Conservation (phyloP, 1,140 invertebrate species). For the Heliothis subflexa region DNA sequence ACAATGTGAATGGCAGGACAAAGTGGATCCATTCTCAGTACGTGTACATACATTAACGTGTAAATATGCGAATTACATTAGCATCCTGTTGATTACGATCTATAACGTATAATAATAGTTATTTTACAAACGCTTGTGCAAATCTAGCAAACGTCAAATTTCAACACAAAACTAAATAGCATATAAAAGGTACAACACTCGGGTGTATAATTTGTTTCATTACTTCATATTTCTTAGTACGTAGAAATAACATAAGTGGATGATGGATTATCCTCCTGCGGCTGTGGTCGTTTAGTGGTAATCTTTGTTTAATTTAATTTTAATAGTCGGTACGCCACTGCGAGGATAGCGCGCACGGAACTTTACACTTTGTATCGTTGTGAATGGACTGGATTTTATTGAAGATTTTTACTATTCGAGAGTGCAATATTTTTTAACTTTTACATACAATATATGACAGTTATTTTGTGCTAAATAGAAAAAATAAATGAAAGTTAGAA, state of each 20-base stretch:
- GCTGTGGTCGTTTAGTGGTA: conserved; percentile 56
- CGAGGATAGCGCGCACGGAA: conserved; percentile 37
- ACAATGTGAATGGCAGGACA: background rate
- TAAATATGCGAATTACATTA: conserved; percentile 38
- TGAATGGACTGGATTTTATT: background rate
- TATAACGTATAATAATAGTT: conserved; percentile 22
- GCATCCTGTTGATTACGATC: conserved; percentile 22
- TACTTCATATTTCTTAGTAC: conserved; percentile 57
- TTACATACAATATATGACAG: background rate
- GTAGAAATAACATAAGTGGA: conserved; percentile 52
- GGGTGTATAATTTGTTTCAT: conserved; percentile 59
- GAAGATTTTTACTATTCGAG: background rate
- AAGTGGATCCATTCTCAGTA: conserved; percentile 6
- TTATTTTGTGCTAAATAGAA: too few species aligned
- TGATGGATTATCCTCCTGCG: conserved; percentile 54
- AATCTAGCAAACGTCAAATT: conserved; percentile 44
- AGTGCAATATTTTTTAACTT: background rate
- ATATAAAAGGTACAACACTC: conserved; percentile 45
- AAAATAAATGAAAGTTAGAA: too few species aligned
- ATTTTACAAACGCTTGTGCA: conserved; percentile 35
- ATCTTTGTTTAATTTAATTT: conserved; percentile 77
- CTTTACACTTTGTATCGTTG: background rate
- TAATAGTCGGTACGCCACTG: conserved; percentile 59
- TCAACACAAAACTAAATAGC: conserved; percentile 43
- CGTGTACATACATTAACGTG: conserved; percentile 2